A percentile compares a stretch with the other conserved stretches of the same genome.
These are phyloP conservation scores for Cheilosia scutellata DNA, from an alignment of 2,888 invertebrate species.

Conservation along the genomic window DNA sequence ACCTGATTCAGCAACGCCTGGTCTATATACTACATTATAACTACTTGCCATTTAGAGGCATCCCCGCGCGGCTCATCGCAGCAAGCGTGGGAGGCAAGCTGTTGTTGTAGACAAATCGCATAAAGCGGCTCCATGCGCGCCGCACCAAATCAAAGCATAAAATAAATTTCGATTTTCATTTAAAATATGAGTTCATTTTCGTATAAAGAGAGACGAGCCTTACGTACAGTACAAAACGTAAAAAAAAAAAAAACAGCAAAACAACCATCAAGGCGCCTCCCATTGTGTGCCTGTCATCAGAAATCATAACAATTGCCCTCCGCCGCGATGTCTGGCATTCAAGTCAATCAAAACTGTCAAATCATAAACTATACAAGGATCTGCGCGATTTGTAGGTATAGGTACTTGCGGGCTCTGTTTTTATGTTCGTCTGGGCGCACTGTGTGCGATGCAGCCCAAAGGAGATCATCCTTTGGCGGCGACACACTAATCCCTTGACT, in stretches of 20 bases:
- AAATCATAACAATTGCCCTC: conserved; percentile 76
- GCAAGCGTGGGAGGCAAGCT: conserved; percentile 54
- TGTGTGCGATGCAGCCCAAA: conserved; percentile 22
- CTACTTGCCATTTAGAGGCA: conserved; percentile 60
- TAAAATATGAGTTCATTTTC: conserved; percentile 70
- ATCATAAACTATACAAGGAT: conserved; percentile 70
- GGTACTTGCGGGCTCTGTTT: conserved; percentile 9
- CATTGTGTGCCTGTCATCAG: conserved; percentile 76
- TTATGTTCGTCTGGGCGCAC: not conserved
- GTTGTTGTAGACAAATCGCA: conserved; percentile 51
- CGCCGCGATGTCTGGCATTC: conserved; percentile 75
- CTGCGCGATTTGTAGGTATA: conserved; percentile 28
- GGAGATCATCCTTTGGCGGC: conserved; percentile 66
- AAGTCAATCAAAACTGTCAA: conserved; percentile 77
- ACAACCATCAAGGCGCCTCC: conserved; percentile 75
- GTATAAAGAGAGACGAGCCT: conserved; percentile 23
- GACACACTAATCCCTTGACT: conserved; percentile 67
- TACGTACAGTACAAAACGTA: conserved; percentile 1
- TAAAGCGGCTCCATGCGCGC: conserved; percentile 3
- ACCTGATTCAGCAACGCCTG: conserved; percentile 58
- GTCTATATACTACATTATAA: conserved; percentile 12
- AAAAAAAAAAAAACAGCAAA: conserved; percentile 36
- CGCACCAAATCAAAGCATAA: conserved; percentile 65
- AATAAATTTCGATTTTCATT: conserved; percentile 70
- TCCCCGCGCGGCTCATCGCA: conserved; percentile 12